phyloP scores from a whole-genome alignment of 2,113 vertebrate genomes.

The Phylloscopus trochiloides region DNA sequence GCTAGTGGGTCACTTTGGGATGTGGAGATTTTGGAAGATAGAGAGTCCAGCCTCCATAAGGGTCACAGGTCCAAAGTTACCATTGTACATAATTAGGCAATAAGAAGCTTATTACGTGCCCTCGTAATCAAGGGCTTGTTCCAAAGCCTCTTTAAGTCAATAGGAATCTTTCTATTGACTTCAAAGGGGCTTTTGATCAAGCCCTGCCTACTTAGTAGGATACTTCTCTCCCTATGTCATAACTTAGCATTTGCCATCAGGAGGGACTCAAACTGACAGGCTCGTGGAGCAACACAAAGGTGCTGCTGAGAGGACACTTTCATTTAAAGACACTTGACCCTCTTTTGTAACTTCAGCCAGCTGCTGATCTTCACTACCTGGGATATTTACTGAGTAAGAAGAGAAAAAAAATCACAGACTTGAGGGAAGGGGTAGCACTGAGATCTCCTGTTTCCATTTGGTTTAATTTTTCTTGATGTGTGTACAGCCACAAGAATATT shows the following conservation, averaged over 20 bases:
- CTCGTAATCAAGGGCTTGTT: constrained; percentile 2
- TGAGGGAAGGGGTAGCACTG: background rate
- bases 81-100: background rate
- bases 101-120: constrained; percentile 9
- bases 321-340: background rate
- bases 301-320: background rate
- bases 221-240: background rate
- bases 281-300: background rate
- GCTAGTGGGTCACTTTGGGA: background rate
- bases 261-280: background rate
- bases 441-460: background rate
- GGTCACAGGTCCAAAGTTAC: constrained; percentile 24
- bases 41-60: background rate
- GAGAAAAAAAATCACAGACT: background rate
- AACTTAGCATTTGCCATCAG: background rate
- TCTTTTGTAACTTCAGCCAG: background rate
- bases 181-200: constrained; percentile 58
- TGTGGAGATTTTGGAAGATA: background rate
- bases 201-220: background rate
- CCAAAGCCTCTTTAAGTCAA: constrained; percentile 51
- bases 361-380: background rate
- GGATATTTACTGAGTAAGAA: background rate
- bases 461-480: background rate
- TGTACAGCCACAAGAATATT: background rate
- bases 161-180: constrained; percentile 37